These are phyloP conservation scores for Drosophila willistoni DNA, from an alignment of 1,140 invertebrate species.

Conservation along the genomic window DNA sequence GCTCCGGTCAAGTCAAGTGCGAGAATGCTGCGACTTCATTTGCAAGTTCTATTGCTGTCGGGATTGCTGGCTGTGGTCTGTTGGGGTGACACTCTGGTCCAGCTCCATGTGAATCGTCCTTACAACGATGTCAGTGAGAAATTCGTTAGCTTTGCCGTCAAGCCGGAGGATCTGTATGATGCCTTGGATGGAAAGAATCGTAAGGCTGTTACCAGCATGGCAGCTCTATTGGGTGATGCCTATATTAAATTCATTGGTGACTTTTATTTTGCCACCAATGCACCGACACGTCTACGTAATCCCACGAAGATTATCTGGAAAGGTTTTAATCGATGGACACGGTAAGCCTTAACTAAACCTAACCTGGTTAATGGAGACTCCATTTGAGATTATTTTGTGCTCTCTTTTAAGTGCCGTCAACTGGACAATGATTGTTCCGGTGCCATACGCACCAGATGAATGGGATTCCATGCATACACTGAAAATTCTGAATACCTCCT, in stretches of 20 bases:
- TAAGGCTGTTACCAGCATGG: conserved; percentile 67
- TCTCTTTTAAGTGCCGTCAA: conserved; percentile 57
- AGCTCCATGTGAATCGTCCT: conserved; percentile 79
- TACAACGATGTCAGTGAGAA: conserved; percentile 79
- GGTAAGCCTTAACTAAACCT: conserved; percentile 42
- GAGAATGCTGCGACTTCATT: conserved; percentile 38
- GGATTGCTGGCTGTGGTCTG: conserved; percentile 31
- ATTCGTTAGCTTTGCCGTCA: conserved; percentile 75
- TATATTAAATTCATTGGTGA: conserved; percentile 74
- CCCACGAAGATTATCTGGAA: conserved; percentile 81
- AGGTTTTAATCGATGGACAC: conserved; percentile 79
- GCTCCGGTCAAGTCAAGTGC: conserved; percentile 42
- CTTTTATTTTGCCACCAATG: conserved; percentile 69
- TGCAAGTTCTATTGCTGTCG: conserved; percentile 31
- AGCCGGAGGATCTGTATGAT: conserved; percentile 74
- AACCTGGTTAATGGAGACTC: too few species aligned
- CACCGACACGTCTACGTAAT: conserved; percentile 62
- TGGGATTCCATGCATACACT: conserved; percentile 81
- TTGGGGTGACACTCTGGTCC: conserved; percentile 64
- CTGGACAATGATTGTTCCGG: conserved; percentile 81
- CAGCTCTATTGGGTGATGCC: conserved; percentile 63
- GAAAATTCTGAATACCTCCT: conserved; percentile 77
- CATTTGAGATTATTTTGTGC: background rate
- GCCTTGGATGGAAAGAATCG: conserved; percentile 69
- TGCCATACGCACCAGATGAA: conserved; percentile 72